Conservation (phyloP, 2,113 vertebrate species). For the Clarias gariepinus region DNA sequence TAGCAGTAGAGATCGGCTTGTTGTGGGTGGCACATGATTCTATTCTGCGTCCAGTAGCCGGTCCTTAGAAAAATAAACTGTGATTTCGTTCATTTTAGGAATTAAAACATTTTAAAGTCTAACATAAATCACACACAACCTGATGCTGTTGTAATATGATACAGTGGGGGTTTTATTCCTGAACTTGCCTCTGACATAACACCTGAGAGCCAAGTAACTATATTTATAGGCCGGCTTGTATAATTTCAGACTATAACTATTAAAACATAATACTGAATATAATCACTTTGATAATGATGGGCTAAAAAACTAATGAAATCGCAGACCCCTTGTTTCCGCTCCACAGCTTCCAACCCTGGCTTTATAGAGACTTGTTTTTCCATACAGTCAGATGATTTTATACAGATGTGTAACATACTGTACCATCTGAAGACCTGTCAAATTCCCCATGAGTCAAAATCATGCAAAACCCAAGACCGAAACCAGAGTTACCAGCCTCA, state of each 20-base stretch:
- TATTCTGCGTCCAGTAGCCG: background rate
- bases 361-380: background rate
- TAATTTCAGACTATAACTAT: background rate
- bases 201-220: background rate
- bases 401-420: background rate
- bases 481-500: too few relatives aligned
- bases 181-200: background rate
- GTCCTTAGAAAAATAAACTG: background rate
- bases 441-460: background rate
- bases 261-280: background rate
- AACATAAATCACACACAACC: background rate
- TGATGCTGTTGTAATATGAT: background rate
- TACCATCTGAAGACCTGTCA: too few relatives aligned
- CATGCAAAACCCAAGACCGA: too few relatives aligned
- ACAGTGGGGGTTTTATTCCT: background rate
- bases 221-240: background rate
- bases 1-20: slow-evolving; percentile 22
- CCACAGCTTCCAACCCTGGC: background rate
- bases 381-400: background rate
- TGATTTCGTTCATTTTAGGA: background rate
- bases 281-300: background rate
- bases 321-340: background rate
- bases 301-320: background rate
- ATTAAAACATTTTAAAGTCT: background rate
- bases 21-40: slow-evolving; percentile 7